phyloP scores from a whole-genome alignment of 2,113 vertebrate genomes.

The Larimichthys polyactis region DNA sequence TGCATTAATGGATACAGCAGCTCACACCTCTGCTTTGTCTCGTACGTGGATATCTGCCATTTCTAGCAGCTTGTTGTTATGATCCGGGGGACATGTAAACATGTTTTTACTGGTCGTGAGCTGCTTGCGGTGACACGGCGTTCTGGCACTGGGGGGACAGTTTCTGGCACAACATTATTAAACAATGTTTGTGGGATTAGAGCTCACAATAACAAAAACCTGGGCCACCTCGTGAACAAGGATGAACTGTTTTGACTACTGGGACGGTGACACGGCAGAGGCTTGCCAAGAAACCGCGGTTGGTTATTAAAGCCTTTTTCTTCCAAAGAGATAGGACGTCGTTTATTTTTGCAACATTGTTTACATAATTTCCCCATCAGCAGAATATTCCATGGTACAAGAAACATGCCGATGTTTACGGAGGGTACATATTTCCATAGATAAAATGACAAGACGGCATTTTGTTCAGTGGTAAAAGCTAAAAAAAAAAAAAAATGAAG shows the following conservation, averaged over 20 bases:
- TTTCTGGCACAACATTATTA: slow-evolving; percentile 38
- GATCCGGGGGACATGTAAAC: slow-evolving; percentile 38
- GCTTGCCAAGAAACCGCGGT: not conserved
- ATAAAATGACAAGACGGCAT: not conserved
- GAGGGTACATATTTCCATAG: not conserved
- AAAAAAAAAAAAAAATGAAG: not conserved
- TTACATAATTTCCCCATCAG: not conserved
- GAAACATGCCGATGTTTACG: not conserved
- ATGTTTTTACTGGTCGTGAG: slow-evolving; percentile 60
- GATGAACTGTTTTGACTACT: not conserved
- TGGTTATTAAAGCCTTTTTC: slow-evolving; percentile 5
- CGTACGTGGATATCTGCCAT: slow-evolving; percentile 28
- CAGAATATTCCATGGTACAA: not conserved
- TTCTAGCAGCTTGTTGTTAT: slow-evolving; percentile 47
- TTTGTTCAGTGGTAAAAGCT: not conserved
- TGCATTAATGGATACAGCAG: slow-evolving; percentile 10
- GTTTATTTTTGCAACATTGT: not conserved
- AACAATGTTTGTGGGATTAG: slow-evolving; percentile 37
- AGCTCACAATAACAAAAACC: slow-evolving; percentile 30
- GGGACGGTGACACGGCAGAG: not conserved
- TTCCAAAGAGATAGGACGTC: not conserved
- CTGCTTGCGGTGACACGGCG: slow-evolving; percentile 30
- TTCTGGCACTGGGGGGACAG: slow-evolving; percentile 12
- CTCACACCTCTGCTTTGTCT: slow-evolving; percentile 32
- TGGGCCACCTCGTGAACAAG: not conserved